phyloP scores from a whole-genome alignment of 2,113 vertebrate genomes.

The Cyprinodon tularosa region DNA sequence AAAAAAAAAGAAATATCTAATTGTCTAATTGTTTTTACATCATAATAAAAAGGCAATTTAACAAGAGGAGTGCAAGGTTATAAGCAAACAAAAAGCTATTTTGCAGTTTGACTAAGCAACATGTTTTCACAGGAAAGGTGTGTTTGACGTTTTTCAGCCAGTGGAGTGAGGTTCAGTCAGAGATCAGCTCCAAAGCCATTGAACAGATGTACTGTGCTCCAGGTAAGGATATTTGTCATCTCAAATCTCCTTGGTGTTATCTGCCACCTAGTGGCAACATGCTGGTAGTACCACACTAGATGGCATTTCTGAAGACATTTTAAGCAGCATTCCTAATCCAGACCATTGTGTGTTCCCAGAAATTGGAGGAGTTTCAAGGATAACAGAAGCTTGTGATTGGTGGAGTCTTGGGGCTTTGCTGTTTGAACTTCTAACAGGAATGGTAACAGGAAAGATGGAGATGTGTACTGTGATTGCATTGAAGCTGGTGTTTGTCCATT shows the following conservation, averaged over 20 bases:
- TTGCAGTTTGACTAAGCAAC: constrained; percentile 4
- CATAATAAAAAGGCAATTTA: background rate
- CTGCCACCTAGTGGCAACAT: constrained; percentile 58
- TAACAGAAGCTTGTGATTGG: constrained; percentile 94
- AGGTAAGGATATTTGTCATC: constrained; percentile 77
- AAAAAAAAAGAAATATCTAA: no score
- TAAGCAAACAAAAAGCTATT: background rate
- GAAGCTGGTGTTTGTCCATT: background rate
- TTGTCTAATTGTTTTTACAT: background rate
- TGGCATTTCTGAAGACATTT: background rate
- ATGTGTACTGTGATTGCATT: background rate
- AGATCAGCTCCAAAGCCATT: constrained; percentile 81
- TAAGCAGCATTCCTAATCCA: constrained; percentile 3
- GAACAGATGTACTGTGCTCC: constrained; percentile 94
- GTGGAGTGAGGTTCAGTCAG: constrained; percentile 94
- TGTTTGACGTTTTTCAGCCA: constrained; percentile 95
- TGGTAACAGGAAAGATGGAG: constrained; percentile 75
- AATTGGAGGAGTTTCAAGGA: constrained; percentile 87
- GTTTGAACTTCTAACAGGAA: constrained; percentile 92
- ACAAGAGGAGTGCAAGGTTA: background rate
- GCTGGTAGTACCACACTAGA: background rate
- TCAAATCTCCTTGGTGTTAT: constrained; percentile 4
- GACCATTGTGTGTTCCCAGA: constrained; percentile 79
- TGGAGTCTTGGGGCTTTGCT: constrained; percentile 95
- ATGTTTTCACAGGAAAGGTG: constrained; percentile 84